Evolutionary conservation across 2,888 invertebrate species (phyloP).

Genomic region (Palloptera scutellata): DNA sequence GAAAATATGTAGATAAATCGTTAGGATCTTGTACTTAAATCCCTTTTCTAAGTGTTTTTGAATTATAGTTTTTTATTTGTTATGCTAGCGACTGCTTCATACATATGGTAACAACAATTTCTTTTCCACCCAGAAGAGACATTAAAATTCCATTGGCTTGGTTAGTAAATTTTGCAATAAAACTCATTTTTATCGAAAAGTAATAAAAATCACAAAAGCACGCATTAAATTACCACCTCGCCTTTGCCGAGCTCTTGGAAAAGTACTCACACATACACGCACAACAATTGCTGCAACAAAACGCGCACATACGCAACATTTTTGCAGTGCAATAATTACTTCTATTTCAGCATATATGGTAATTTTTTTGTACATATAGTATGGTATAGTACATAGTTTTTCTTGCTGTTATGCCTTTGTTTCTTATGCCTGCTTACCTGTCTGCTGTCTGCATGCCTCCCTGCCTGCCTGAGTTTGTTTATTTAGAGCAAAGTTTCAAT

Average conservation of each 20-base stretch:
- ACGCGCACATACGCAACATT: not conserved
- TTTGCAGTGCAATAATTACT: conserved; percentile 1
- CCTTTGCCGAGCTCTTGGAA: conserved; percentile 1
- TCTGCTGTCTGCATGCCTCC: not conserved
- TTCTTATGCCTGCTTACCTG: not conserved
- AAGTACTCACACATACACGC: no score
- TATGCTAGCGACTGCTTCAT: no score
- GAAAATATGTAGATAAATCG: no score
- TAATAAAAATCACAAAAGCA: conserved; percentile 28
- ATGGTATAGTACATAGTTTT: not conserved
- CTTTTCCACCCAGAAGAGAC: no score
- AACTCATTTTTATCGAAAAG: conserved; percentile 27
- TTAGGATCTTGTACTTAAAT: no score
- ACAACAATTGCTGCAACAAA: no score
- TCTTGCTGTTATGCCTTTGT: not conserved
- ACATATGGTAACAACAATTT: no score
- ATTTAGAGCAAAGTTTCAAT: conserved; percentile 12
- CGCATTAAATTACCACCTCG: conserved; percentile 33
- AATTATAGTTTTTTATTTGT: no score
- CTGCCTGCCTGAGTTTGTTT: not conserved
- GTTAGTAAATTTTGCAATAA: conserved; percentile 17
- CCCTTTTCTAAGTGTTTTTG: no score
- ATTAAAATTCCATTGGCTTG: no score
- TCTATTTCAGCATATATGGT: conserved; percentile 3
- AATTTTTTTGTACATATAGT: not conserved